Percentiles rank a stretch among this genome's conserved stretches.
Conservation (phyloP, 2,797 vertebrate species). For the Chaenodraco wilsoni region DNA sequence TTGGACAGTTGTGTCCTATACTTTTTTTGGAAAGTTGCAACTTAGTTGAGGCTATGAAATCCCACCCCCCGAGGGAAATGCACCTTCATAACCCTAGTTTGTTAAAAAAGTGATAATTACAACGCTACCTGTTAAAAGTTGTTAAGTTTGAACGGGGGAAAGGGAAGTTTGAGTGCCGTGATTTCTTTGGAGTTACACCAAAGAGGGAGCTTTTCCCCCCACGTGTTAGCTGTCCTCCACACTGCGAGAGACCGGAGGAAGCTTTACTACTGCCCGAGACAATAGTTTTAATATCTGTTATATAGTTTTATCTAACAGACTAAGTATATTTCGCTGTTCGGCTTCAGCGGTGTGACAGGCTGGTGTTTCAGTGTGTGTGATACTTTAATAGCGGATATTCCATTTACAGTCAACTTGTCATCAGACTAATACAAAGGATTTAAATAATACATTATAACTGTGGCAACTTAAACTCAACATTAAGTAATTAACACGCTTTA, state of each 20-base stretch:
- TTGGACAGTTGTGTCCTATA: slow-evolving; percentile 25
- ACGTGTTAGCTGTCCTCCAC: slow-evolving; percentile 73
- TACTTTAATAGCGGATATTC: slow-evolving; percentile 36
- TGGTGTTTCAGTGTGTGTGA: slow-evolving; percentile 1
- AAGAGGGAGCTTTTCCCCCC: slow-evolving; percentile 64
- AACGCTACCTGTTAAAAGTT: slow-evolving; percentile 30
- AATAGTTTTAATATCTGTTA: neutral
- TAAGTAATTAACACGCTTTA: neutral
- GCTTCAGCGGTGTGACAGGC: neutral
- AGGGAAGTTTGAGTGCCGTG: slow-evolving; percentile 74
- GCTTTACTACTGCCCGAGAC: neutral
- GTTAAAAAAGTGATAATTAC: slow-evolving; percentile 28
- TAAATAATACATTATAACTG: neutral
- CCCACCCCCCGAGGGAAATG: slow-evolving; percentile 16
- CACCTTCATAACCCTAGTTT: slow-evolving; percentile 20
- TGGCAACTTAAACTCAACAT: neutral
- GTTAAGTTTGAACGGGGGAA: slow-evolving; percentile 33
- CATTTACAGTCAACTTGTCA: neutral
- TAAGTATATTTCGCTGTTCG: slow-evolving; percentile 18
- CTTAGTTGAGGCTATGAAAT: slow-evolving; percentile 51
- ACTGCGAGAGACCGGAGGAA: slow-evolving; percentile 34
- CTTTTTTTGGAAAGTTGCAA: slow-evolving; percentile 43
- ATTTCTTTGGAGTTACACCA: slow-evolving; percentile 73
- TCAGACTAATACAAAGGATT: slow-evolving; percentile 3
- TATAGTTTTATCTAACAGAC: neutral